A percentile compares a stretch with the other conserved stretches of the same genome.
These are phyloP conservation scores for Steromphala cineraria DNA, from an alignment of 2,888 invertebrate genomes.

Conservation along the genomic window DNA sequence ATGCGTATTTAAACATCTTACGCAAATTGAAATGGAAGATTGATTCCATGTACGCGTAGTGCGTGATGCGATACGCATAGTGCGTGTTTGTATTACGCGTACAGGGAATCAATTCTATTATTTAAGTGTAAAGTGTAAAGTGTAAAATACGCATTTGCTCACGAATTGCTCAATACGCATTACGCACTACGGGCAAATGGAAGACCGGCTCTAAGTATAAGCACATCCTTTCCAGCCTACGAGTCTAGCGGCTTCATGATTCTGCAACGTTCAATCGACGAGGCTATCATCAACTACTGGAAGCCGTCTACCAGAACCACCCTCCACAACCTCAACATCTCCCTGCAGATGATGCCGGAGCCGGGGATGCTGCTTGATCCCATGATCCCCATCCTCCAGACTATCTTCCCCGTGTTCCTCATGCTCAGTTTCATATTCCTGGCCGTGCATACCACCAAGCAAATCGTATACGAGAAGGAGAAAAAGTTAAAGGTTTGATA, in stretches of 20 bases:
- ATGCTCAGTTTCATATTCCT: constrained; percentile 88
- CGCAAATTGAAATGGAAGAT: no score
- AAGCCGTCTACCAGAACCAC: background rate
- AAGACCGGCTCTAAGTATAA: no score
- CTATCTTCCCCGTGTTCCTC: constrained; percentile 85
- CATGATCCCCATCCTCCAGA: constrained; percentile 81
- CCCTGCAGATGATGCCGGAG: constrained; percentile 84
- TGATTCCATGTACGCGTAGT: no score
- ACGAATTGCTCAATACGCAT: no score
- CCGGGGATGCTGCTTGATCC: constrained; percentile 83
- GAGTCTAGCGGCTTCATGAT: constrained; percentile 82
- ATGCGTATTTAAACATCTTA: no score
- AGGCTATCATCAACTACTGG: constrained; percentile 71
- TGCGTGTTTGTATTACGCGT: no score
- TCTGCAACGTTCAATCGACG: constrained; percentile 80
- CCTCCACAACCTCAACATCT: constrained; percentile 75
- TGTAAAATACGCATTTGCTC: no score
- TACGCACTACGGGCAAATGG: no score
- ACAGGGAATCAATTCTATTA: no score
- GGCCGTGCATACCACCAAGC: constrained; percentile 85
- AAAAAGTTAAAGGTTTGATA: constrained; percentile 73
- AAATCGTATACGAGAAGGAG: constrained; percentile 86
- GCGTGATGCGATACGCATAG: no score
- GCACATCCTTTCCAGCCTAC: constrained; percentile 79
- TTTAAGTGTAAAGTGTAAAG: no score